These are phyloP conservation scores for Melikaiella ostensackeni DNA, from an alignment of 2,888 invertebrate genomes.

Conservation along the genomic window DNA sequence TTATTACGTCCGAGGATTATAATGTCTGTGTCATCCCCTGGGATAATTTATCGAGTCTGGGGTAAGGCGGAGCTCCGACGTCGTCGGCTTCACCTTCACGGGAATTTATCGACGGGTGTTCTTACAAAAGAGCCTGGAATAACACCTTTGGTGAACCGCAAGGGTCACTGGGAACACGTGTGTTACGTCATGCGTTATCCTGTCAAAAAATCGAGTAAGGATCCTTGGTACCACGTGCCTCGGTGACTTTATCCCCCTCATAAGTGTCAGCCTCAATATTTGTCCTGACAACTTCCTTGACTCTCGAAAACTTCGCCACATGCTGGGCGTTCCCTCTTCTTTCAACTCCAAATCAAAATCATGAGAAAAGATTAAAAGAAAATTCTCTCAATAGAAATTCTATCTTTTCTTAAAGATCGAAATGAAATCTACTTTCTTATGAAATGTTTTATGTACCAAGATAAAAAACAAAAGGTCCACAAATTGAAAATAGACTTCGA, in stretches of 20 bases:
- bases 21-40: constrained; percentile 70
- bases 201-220: constrained; percentile 23
- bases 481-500: too few relatives aligned
- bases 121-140: constrained; percentile 57
- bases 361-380: background rate
- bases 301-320: background rate
- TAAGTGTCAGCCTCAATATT: constrained; percentile 28
- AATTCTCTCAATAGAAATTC: background rate
- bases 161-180: constrained; percentile 61
- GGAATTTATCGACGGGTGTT: constrained; percentile 66
- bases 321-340: constrained; percentile 1
- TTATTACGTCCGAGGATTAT: constrained; percentile 64
- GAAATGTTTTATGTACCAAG: too few relatives aligned
- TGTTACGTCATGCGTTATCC: constrained; percentile 56
- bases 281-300: constrained; percentile 28
- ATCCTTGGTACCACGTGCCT: constrained; percentile 32
- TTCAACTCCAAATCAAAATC: background rate
- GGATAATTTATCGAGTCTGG: constrained; percentile 66
- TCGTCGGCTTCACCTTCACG: constrained; percentile 49
- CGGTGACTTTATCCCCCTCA: constrained; percentile 35
- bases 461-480: too few relatives aligned
- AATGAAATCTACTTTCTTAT: too few relatives aligned
- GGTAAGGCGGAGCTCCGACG: constrained; percentile 50
- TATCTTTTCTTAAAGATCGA: too few relatives aligned
- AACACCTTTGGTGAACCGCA: constrained; percentile 55